Base-by-base conservation (phyloP, 1,140 invertebrate genomes). In the roundworm (Caenorhabditis elegans) region DNA sequence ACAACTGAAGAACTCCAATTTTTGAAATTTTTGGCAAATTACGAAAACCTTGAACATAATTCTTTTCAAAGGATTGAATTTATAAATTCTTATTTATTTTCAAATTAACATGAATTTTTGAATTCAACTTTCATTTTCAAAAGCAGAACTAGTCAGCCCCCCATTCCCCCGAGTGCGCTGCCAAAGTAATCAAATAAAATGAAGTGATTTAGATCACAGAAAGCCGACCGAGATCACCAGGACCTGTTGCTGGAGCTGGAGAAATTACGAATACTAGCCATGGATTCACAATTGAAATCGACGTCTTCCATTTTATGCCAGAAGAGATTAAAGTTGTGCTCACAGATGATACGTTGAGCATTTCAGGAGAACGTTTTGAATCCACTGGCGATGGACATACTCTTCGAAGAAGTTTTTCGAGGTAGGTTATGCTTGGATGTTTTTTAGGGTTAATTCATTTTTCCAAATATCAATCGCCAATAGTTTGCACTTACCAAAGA, bases 211-310 rank as follows among this genome's bases (percentile, higher is more conserved):
- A 77, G 76, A 77, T 77, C 17, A 48, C 48, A 24, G 43, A 77
- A 77, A 51, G 48, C 34, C 82, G 84, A 11, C 79, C 85, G 5
- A 85, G 82, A n/a, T 85, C 80, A n/a, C 83, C 83, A 26, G 77
- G 76, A 48, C 70, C 77, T 31, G 84, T 86, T 22, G 84, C 85
- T 15, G 84, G 85, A 22, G 84, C 84, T 24, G 84, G 85, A 49
- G 85, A 86, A 47, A 86, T 86, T 17, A 78, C 84, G 15, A 86
- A 86, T 78, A 86, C 85, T 2, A 85, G 86, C 43, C 78, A 85
- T 70, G 85, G 85, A 31, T 86, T 86, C 53, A 85, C 84, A 28
- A 86, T 86, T 55, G 85, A 85, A 77, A 65, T 86, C 19, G 85
- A 86, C 76, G 85, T 85, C 31, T 81, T 76, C 39, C 84, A 86